Base-by-base conservation (phyloP, 2,888 invertebrate species). In the Drosophila subquinaria region DNA sequence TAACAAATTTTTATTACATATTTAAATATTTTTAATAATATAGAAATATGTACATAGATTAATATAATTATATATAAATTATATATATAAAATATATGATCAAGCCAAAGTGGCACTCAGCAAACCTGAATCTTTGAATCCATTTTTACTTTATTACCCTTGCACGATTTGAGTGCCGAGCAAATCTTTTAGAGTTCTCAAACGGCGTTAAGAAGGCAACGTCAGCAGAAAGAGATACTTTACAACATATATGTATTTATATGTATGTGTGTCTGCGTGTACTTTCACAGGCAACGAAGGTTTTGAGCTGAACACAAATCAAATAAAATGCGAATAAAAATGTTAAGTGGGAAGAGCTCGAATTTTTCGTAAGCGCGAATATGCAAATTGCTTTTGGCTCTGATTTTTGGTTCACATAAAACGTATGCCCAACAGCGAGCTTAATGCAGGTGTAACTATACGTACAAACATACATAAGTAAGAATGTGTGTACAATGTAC, bases 271-370 rank as follows among this genome's bases (percentile, higher is more conserved):
- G 1, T 40, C 35, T 17, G 13, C 10, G 2, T n/a, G 15, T 43
- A n/a, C n/a, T 15, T 3, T 5, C 10, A 15, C 48, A 48, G 48
- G 36, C 17, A 45, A 50, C 23, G 11, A 48, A 52, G 48, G 38
- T 60, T 74, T 57, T 74, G 52, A 57, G 80, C 70, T 27, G 27
- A 27, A 61, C 66, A 63, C 59, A 81, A 85, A 82, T 81, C 76
- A 81, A 86, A 87, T 80, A 76, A 80, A 80, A 82, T 62, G 68
- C 69, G 65, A 79, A 81, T 79, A 84, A 83, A 86, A 82, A 82
- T 82, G 70, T 69, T 73, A 73, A 77, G 76, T 63, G 73, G 65
- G 70, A 72, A 73, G 40, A 38, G 62, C 67, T 66, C 40, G 48
- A 65, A 68, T 61, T 72, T 79, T 83, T 66, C 63, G 60, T 61